A percentile compares a stretch with the other conserved stretches of the same genome.
Conservation (phyloP, 2,113 vertebrate species). For the Fulica atra region DNA sequence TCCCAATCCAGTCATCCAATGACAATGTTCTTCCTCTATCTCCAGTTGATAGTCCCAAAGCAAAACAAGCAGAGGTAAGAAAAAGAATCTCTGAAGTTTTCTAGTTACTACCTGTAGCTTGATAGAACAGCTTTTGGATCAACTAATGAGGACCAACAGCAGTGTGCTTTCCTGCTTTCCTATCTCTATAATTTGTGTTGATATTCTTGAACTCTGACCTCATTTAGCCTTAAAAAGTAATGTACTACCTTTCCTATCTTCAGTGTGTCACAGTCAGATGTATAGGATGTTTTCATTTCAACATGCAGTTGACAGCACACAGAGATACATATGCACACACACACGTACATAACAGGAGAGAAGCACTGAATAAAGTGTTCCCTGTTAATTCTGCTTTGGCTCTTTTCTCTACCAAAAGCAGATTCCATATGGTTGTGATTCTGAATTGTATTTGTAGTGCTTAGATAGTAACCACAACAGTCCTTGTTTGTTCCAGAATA, state of each 20-base stretch:
- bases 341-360: too few relatives aligned
- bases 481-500: not conserved
- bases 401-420: not conserved
- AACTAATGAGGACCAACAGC: not conserved
- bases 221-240: not conserved
- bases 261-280: not conserved
- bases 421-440: not conserved
- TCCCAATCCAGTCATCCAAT: not conserved
- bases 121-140: not conserved
- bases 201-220: not conserved
- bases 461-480: not conserved
- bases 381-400: not conserved
- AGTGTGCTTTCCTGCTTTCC: not conserved
- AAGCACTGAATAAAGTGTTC: not conserved
- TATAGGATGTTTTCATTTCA: not conserved
- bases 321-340: too few relatives aligned
- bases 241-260: accelerated
- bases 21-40: slow-evolving; percentile 32
- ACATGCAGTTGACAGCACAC: not conserved
- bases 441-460: not conserved
- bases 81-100: not conserved
- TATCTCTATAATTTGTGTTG: not conserved
- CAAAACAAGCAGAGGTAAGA: slow-evolving; percentile 71
- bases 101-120: not conserved
- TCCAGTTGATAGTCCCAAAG: slow-evolving; percentile 44